These are phyloP conservation scores for Trochalopteron elliotii DNA, from an alignment of 2,113 vertebrate species.

Conservation along the genomic window DNA sequence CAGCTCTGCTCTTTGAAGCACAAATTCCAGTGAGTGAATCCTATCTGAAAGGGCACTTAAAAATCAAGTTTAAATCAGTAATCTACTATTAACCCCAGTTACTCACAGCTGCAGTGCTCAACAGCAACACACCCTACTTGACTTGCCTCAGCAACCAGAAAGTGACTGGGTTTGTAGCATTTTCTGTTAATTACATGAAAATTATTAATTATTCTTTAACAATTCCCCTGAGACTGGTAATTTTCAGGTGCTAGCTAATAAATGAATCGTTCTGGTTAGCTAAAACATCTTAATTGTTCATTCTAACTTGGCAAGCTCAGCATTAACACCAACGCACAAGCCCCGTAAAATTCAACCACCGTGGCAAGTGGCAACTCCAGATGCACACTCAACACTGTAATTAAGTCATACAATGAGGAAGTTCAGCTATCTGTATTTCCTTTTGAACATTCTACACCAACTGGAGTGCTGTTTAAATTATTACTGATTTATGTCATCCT, in stretches of 20 bases:
- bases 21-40: background rate
- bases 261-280: background rate
- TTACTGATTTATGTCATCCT: background rate
- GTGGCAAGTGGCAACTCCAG: background rate
- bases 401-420: background rate
- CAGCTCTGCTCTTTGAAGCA: background rate
- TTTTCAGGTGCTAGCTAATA: conserved; percentile 1
- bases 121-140: background rate
- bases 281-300: background rate
- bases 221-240: background rate
- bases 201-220: background rate
- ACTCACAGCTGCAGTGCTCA: background rate
- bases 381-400: background rate
- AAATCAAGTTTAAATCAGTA: background rate
- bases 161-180: background rate
- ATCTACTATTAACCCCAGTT: background rate
- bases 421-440: background rate
- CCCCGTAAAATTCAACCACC: background rate
- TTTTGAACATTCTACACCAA: background rate
- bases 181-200: background rate
- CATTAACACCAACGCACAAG: background rate
- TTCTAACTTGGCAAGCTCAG: background rate
- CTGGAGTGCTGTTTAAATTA: background rate
- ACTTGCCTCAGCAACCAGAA: background rate
- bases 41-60: background rate